Percentiles rank a stretch among this genome's conserved stretches.
phyloP scores from a whole-genome alignment of 2,113 vertebrate species.

The Philantomba maxwellii region DNA sequence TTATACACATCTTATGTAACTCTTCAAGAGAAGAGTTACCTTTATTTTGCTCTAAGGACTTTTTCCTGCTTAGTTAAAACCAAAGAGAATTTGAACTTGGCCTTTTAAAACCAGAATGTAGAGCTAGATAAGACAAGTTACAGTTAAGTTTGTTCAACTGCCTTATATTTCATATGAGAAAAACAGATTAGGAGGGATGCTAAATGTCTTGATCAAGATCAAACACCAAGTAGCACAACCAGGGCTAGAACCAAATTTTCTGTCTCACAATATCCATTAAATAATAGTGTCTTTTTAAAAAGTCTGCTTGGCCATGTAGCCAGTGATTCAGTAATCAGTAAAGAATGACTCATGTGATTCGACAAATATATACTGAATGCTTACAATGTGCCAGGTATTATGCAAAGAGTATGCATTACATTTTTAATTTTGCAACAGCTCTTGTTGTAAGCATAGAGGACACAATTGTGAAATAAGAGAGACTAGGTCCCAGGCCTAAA shows the following conservation, averaged over 20 bases:
- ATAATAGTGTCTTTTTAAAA: neutral
- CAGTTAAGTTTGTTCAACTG: neutral
- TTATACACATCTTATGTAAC: no score
- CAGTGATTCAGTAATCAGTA: neutral
- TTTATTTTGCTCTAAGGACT: neutral
- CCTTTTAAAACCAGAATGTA: neutral
- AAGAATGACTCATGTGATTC: neutral
- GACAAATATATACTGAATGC: neutral
- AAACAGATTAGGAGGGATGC: neutral
- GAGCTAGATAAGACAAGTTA: neutral
- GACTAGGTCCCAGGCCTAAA: neutral
- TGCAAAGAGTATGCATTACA: neutral
- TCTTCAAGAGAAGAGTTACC: neutral
- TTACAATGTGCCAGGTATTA: neutral
- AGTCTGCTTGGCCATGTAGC: neutral
- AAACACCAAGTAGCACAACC: neutral
- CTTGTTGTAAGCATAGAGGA: neutral
- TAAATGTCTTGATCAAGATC: neutral
- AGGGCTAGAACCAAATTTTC: neutral
- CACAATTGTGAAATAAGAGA: neutral
- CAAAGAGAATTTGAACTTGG: neutral
- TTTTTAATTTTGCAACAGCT: neutral
- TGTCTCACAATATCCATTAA: neutral
- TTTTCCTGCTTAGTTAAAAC: neutral
- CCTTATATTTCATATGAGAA: conserved; percentile 6